phyloP scores from a whole-genome alignment of 2,797 vertebrate genomes.

The Acanthornis magna region DNA sequence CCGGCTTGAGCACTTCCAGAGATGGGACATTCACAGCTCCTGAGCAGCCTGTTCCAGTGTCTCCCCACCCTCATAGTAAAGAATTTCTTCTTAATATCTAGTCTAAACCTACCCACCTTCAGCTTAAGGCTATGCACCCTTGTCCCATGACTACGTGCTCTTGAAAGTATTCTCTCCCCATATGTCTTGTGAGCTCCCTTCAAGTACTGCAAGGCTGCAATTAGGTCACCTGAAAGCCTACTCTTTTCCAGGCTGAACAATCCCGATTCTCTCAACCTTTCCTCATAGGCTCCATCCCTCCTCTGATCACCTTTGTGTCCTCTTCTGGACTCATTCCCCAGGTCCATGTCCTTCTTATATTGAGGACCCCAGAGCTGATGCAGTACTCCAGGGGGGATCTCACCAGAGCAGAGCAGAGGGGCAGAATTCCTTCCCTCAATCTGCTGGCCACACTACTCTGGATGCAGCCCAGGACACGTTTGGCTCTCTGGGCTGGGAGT shows the following conservation, averaged over 20 bases:
- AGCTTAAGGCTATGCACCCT: neutral
- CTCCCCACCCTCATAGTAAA: neutral
- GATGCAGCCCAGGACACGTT: neutral
- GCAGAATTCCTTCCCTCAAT: neutral
- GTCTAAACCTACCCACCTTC: neutral
- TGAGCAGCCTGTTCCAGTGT: neutral
- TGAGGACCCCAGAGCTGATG: neutral
- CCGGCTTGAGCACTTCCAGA: neutral
- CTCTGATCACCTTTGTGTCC: neutral
- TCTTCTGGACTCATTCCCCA: neutral
- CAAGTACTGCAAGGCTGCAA: neutral
- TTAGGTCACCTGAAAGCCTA: neutral
- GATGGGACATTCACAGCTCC: neutral
- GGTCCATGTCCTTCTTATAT: too few relatives aligned
- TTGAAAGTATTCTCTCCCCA: neutral
- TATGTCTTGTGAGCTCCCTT: neutral
- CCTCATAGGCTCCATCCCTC: neutral
- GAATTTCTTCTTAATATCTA: neutral
- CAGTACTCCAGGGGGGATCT: neutral
- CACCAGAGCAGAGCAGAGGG: neutral
- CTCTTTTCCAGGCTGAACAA: neutral
- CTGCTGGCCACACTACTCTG: fast-evolving
- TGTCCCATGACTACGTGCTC: neutral
- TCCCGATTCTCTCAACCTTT: neutral
- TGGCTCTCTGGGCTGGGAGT: neutral